Percentiles rank a stretch among this genome's conserved stretches.
Evolutionary conservation across 2,888 invertebrate genomes (phyloP).

Genomic region (Drosophila mimica): DNA sequence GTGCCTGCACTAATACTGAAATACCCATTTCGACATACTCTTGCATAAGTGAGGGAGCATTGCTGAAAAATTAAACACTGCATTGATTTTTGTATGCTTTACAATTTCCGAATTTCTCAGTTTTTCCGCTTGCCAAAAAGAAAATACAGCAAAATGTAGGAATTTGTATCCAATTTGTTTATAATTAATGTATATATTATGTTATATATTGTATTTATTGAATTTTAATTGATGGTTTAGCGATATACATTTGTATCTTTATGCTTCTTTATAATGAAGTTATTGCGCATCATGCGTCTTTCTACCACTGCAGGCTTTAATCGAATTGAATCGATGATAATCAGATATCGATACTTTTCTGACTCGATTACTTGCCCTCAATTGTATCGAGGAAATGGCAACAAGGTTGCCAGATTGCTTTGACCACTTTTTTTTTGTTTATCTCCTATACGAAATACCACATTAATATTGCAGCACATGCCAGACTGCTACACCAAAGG

Average conservation of each 20-base stretch:
- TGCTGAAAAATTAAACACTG: not conserved
- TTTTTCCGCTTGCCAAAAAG: not conserved
- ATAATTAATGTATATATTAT: not conserved
- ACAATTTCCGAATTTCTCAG: not conserved
- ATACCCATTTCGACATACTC: constrained; percentile 27
- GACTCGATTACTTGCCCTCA: not conserved
- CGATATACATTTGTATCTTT: not conserved
- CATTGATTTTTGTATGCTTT: not conserved
- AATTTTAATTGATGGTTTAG: fast-evolving
- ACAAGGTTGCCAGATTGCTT: not conserved
- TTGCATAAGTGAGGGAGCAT: constrained; percentile 9
- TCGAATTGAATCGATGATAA: not conserved
- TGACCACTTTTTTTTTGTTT: not conserved
- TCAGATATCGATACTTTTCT: not conserved
- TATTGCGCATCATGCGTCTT: not conserved
- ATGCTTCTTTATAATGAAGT: not conserved
- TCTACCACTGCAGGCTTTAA: not conserved
- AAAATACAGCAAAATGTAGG: not conserved
- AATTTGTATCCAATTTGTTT: not conserved
- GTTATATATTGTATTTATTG: not conserved
- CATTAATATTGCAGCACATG: not conserved
- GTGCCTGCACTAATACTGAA: constrained; percentile 15
- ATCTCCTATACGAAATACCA: not conserved
- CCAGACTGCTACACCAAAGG: not conserved
- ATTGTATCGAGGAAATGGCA: not conserved